Evolutionary conservation across 2,888 invertebrate genomes (phyloP).

Genomic region (Tuta absoluta): DNA sequence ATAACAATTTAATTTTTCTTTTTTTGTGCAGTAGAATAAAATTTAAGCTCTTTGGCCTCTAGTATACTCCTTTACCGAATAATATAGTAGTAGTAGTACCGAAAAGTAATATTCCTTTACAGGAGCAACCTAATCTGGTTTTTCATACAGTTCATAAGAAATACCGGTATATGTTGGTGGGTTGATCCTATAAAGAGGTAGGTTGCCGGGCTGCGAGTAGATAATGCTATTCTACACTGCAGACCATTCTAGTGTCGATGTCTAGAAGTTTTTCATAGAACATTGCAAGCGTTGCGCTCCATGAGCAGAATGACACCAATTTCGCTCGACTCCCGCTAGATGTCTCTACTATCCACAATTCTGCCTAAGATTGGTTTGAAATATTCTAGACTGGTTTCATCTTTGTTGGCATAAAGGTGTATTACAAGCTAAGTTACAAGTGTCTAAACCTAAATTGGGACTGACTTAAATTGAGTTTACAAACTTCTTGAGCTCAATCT

Average conservation of each 20-base stretch:
- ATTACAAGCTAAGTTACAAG: neutral
- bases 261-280: conserved; percentile 4
- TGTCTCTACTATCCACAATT: conserved; percentile 4
- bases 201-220: no score
- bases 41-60: no score
- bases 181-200: no score
- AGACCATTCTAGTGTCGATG: conserved; percentile 10
- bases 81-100: no score
- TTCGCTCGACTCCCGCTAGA: neutral
- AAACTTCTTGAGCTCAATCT: neutral
- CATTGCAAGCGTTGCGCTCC: neutral
- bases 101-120: no score
- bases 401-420: neutral
- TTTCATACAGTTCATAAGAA: no score
- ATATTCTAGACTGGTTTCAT: neutral
- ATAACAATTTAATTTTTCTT: no score
- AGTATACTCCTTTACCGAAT: no score
- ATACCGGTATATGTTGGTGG: no score
- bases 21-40: no score
- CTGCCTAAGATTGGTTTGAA: neutral
- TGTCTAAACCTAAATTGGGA: conserved; percentile 1
- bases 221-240: neutral
- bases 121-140: no score
- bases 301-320: neutral
- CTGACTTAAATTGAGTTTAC: conserved; percentile 1